Conservation (phyloP, 2,888 invertebrate genomes). For the Elysia crispata region DNA sequence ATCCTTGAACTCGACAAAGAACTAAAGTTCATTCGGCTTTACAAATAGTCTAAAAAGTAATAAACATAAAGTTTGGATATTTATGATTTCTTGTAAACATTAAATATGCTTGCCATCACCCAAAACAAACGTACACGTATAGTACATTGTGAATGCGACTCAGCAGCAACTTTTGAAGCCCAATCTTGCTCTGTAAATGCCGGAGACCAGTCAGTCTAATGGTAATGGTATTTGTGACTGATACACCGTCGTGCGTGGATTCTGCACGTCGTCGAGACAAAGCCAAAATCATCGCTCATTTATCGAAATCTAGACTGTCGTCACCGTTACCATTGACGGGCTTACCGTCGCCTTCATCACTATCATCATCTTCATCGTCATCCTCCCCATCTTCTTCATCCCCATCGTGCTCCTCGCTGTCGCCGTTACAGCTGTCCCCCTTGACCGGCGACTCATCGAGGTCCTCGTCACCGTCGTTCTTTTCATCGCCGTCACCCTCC, state of each 20-base stretch:
- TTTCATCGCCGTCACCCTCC: not conserved
- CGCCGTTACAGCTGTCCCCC: not conserved
- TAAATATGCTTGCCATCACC: too few relatives aligned
- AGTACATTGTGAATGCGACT: not conserved
- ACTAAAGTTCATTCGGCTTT: too few relatives aligned
- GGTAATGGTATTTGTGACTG: constrained; percentile 42
- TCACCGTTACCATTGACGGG: too few relatives aligned
- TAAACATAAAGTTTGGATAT: too few relatives aligned
- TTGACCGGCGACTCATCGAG: not conserved
- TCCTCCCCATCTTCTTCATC: constrained; percentile 2
- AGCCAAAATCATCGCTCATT: too few relatives aligned
- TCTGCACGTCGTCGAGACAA: constrained; percentile 24
- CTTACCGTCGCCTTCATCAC: too few relatives aligned
- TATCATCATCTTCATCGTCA: not conserved
- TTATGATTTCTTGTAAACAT: too few relatives aligned
- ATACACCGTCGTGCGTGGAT: constrained; percentile 27
- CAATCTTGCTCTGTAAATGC: not conserved
- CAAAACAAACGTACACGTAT: too few relatives aligned
- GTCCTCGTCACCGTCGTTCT: not conserved
- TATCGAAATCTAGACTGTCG: too few relatives aligned
- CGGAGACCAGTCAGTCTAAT: not conserved
- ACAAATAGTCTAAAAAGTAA: too few relatives aligned
- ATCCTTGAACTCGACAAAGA: too few relatives aligned
- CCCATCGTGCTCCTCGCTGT: not conserved
- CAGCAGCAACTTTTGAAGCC: not conserved